Evolutionary conservation across 2,888 invertebrate genomes (phyloP).

Genomic region (Sphaeridia pumilis): DNA sequence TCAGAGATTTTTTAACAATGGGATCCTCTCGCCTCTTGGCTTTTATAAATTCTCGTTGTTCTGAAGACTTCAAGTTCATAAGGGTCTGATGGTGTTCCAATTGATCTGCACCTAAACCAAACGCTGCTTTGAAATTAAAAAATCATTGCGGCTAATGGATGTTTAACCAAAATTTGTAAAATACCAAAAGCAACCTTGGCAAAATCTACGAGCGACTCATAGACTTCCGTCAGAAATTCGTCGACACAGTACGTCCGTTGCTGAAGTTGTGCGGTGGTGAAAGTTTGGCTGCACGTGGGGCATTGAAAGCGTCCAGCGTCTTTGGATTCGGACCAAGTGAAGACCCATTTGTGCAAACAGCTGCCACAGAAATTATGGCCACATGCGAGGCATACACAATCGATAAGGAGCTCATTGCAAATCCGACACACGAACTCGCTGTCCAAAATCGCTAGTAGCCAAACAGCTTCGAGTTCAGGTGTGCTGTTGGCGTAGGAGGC

Average conservation of each 20-base stretch:
- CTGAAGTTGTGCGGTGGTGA: background rate
- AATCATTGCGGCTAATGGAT: too few species aligned
- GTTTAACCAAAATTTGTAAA: too few species aligned
- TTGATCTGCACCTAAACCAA: too few species aligned
- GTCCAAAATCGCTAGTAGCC: conserved; percentile 9
- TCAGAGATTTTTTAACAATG: too few species aligned
- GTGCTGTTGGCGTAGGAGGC: too few species aligned
- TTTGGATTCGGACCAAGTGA: background rate
- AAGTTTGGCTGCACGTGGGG: conserved; percentile 2
- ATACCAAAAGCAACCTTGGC: conserved; percentile 4
- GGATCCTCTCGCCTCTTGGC: too few species aligned
- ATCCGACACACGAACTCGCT: conserved; percentile 11
- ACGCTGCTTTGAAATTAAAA: too few species aligned
- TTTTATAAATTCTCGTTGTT: too few species aligned
- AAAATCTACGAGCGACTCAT: conserved; percentile 2
- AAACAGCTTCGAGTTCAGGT: conserved; percentile 6
- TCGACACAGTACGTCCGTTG: conserved; percentile 12
- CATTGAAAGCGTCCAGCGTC: too few species aligned
- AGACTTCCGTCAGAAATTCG: conserved; percentile 11
- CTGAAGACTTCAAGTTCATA: too few species aligned
- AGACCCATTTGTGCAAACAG: conserved; percentile 11
- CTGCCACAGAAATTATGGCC: conserved; percentile 13
- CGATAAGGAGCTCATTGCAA: conserved; percentile 11
- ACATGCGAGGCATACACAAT: conserved; percentile 12
- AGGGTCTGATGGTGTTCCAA: too few species aligned